These are phyloP conservation scores for Meganola albula DNA, from an alignment of 2,888 invertebrate species.

Conservation along the genomic window DNA sequence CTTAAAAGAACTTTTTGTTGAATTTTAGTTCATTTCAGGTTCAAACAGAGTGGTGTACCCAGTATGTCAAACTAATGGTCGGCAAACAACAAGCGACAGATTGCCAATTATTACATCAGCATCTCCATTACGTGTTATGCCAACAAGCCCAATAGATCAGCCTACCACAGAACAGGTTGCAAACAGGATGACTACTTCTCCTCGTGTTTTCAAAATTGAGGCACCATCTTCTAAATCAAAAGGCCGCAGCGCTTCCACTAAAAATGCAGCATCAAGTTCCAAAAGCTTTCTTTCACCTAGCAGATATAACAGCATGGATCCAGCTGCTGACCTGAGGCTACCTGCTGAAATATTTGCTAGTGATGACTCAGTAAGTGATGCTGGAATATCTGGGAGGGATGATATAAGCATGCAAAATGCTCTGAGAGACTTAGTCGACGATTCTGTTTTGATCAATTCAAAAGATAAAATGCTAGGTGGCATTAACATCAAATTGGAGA, in stretches of 20 bases:
- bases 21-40: slow-evolving; percentile 31
- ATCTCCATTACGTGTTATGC: slow-evolving; percentile 34
- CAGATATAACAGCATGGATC: slow-evolving; percentile 53
- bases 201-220: slow-evolving; percentile 31
- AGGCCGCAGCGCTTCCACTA: slow-evolving; percentile 7
- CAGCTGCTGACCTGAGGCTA: slow-evolving; percentile 61
- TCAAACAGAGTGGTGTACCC: slow-evolving; percentile 42
- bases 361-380: slow-evolving; percentile 67
- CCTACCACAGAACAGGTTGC: slow-evolving; percentile 32
- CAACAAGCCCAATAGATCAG: slow-evolving; percentile 32
- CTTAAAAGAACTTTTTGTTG: background rate
- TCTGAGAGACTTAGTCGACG: slow-evolving; percentile 40
- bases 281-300: slow-evolving; percentile 42
- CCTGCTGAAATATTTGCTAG: slow-evolving; percentile 74
- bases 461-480: slow-evolving; percentile 69
- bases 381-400: slow-evolving; percentile 45
- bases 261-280: slow-evolving; percentile 19
- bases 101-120: slow-evolving; percentile 43
- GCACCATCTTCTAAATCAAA: slow-evolving; percentile 10
- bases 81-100: slow-evolving; percentile 31
- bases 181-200: slow-evolving; percentile 33
- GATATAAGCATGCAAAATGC: slow-evolving; percentile 43
- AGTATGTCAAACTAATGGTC: slow-evolving; percentile 29
- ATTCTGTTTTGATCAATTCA: slow-evolving; percentile 32
- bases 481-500: slow-evolving; percentile 62